A percentile compares a stretch with the other conserved stretches of the same genome.
Conservation (phyloP, 1,140 invertebrate genomes). For the Maniola jurtina region DNA sequence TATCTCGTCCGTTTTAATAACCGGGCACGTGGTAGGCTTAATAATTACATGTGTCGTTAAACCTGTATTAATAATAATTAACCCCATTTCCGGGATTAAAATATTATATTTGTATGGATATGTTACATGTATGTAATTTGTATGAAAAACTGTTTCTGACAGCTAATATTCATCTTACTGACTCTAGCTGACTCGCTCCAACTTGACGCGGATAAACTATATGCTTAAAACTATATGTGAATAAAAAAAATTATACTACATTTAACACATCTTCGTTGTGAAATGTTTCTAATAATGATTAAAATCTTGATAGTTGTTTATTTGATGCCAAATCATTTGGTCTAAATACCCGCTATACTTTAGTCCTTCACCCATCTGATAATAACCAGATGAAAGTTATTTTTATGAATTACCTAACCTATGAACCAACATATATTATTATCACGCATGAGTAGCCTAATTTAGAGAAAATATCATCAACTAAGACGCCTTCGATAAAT, state of each 20-base stretch:
- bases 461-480: not conserved
- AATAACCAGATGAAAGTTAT: no score
- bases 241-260: no score
- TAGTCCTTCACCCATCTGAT: no score
- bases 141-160: not conserved
- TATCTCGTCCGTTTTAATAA: conserved; percentile 18
- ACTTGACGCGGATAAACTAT: no score
- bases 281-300: no score
- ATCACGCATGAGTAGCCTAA: no score
- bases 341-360: no score
- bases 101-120: conserved; percentile 1
- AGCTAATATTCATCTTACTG: not conserved
- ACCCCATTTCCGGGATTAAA: conserved; percentile 23
- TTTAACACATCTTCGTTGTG: not conserved
- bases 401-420: not conserved
- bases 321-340: no score
- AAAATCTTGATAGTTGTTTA: no score
- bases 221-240: no score
- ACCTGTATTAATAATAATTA: conserved; percentile 17
- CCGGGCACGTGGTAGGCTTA: conserved; percentile 21
- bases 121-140: conserved; percentile 8
- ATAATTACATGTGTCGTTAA: conserved; percentile 22
- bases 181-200: not conserved
- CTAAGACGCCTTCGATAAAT: not conserved
- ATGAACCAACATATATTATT: no score